These are phyloP conservation scores for Papilio elwesi DNA, from an alignment of 2,888 invertebrate species.

Conservation along the genomic window DNA sequence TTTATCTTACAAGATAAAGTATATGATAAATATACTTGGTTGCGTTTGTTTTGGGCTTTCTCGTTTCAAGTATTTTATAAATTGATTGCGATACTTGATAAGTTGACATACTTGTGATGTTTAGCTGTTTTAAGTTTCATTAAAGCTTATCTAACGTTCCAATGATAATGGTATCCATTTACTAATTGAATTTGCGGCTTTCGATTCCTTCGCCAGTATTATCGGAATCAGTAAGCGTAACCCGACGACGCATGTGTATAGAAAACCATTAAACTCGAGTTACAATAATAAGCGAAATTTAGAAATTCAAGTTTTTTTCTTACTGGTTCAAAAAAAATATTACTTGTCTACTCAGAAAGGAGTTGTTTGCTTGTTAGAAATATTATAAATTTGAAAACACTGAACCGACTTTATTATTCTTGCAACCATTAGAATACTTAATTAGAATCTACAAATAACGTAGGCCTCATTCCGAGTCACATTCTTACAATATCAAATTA, in stretches of 20 bases:
- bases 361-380: too few relatives aligned
- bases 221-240: background rate
- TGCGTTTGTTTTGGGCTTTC: too few relatives aligned
- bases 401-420: too few relatives aligned
- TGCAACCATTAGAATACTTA: too few relatives aligned
- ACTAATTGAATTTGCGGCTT: conserved; percentile 10
- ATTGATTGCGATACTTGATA: background rate
- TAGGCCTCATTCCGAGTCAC: too few relatives aligned
- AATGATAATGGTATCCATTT: conserved; percentile 21
- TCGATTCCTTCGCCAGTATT: conserved; percentile 8
- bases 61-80: background rate
- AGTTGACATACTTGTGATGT: background rate
- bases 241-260: conserved; percentile 9
- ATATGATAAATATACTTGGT: too few relatives aligned
- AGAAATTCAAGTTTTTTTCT: background rate
- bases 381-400: too few relatives aligned
- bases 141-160: conserved; percentile 17
- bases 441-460: too few relatives aligned
- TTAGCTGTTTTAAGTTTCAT: background rate
- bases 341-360: too few relatives aligned
- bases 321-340: too few relatives aligned
- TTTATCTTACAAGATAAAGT: too few relatives aligned
- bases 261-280: background rate
- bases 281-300: background rate
- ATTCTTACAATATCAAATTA: too few relatives aligned